Evolutionary conservation across 2,113 vertebrate species (phyloP).

Genomic region (Abramis brama): DNA sequence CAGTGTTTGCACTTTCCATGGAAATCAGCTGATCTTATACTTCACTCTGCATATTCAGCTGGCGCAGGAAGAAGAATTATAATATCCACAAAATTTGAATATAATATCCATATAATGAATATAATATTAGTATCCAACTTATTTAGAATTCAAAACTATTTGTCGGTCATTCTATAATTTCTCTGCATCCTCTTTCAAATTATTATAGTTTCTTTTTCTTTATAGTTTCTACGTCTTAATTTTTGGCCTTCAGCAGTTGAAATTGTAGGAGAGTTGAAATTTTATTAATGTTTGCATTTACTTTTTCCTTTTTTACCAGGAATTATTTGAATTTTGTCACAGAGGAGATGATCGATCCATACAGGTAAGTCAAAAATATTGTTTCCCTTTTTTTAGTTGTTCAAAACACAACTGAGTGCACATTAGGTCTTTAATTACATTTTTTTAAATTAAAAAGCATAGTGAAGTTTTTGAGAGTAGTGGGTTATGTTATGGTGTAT

Average conservation of each 20-base stretch:
- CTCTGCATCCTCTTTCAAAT: not conserved
- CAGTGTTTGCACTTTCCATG: not conserved
- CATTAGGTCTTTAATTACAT: not conserved
- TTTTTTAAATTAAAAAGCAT: not conserved
- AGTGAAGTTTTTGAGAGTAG: not conserved
- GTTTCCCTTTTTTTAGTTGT: not conserved
- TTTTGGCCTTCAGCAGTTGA: not conserved
- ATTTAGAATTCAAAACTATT: not conserved
- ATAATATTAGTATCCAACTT: no score
- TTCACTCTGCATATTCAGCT: not conserved
- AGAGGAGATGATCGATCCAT: constrained; percentile 98
- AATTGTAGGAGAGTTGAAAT: not conserved
- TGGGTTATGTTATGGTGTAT: constrained; percentile 7
- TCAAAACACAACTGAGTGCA: not conserved
- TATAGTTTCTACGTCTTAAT: not conserved
- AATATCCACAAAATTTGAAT: not conserved
- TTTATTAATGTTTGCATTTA: not conserved
- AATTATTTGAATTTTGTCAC: constrained; percentile 99
- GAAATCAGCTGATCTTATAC: not conserved
- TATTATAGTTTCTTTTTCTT: not conserved
- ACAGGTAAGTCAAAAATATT: constrained; percentile 78
- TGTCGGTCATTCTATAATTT: not conserved
- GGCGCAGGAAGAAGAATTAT: not conserved
- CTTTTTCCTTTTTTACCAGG: constrained; percentile 73
- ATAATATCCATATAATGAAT: no score